Conservation (phyloP, 2,888 invertebrate species). For the Pyrrhia umbra region DNA sequence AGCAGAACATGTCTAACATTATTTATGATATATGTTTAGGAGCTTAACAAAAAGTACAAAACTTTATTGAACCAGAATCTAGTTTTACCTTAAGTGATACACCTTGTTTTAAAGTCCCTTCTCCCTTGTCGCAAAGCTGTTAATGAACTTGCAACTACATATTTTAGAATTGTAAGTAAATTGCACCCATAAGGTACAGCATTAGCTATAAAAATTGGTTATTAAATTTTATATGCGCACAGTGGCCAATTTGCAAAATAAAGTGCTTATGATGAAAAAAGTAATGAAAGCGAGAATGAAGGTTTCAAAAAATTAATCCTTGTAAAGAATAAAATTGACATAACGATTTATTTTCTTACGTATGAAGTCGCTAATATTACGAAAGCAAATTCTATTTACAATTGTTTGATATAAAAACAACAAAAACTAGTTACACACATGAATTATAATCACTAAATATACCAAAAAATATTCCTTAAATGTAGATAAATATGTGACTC, state of each 20-base stretch:
- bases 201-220: conserved; percentile 54
- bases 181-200: conserved; percentile 30
- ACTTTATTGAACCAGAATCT: background rate
- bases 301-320: conserved; percentile 31
- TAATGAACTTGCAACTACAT: conserved; percentile 34
- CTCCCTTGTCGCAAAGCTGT: conserved; percentile 22
- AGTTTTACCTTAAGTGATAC: too few species aligned
- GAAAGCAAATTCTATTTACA: too few species aligned
- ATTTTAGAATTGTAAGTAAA: conserved; percentile 31
- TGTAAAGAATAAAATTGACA: too few species aligned
- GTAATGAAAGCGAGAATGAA: conserved; percentile 33
- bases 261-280: conserved; percentile 44
- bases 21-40: background rate
- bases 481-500: too few species aligned
- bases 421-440: too few species aligned
- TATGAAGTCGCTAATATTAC: too few species aligned
- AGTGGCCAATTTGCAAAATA: conserved; percentile 44
- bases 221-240: conserved; percentile 53
- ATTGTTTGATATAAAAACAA: too few species aligned
- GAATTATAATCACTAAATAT: too few species aligned
- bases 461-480: too few species aligned
- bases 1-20: background rate
- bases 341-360: too few species aligned
- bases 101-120: too few species aligned
- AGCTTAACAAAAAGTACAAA: background rate